phyloP scores from a whole-genome alignment of 2,113 vertebrate genomes.

The Oxygymnocypris stewartii region DNA sequence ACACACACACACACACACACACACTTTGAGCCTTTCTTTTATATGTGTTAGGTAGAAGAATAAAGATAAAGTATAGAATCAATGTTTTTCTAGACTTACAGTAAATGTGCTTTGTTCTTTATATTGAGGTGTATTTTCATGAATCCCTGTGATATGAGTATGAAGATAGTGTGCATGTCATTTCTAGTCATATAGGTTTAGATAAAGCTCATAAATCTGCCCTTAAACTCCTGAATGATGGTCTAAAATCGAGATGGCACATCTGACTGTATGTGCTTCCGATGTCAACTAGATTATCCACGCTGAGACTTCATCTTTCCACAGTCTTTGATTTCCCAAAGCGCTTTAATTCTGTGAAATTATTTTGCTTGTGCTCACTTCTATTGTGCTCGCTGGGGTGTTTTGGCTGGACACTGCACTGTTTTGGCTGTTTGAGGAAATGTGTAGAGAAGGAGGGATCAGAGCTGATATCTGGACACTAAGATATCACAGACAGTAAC shows the following conservation, averaged over 20 bases:
- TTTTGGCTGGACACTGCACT: not conserved
- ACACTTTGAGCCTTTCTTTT: too few species aligned
- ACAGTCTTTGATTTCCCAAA: slow-evolving; percentile 20
- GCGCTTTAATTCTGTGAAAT: slow-evolving; percentile 10
- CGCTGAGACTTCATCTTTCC: not conserved
- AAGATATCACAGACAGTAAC: not conserved
- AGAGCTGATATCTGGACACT: not conserved
- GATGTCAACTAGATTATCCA: not conserved
- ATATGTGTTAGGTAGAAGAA: too few species aligned
- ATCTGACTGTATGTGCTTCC: not conserved
- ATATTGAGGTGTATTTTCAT: not conserved
- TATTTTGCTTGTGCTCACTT: not conserved
- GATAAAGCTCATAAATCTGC: slow-evolving; percentile 13
- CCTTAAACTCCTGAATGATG: not conserved
- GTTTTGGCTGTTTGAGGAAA: not conserved
- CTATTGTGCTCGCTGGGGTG: not conserved
- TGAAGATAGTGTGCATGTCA: not conserved
- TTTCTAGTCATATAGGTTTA: not conserved
- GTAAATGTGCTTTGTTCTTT: not conserved
- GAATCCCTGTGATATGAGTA: not conserved
- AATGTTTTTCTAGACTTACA: not conserved
- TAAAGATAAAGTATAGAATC: too few species aligned
- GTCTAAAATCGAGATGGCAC: too few species aligned
- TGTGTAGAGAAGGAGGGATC: not conserved
- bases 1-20: too few species aligned